Base-by-base conservation (phyloP, 1,140 invertebrate species). In the Mamestra configurata region DNA sequence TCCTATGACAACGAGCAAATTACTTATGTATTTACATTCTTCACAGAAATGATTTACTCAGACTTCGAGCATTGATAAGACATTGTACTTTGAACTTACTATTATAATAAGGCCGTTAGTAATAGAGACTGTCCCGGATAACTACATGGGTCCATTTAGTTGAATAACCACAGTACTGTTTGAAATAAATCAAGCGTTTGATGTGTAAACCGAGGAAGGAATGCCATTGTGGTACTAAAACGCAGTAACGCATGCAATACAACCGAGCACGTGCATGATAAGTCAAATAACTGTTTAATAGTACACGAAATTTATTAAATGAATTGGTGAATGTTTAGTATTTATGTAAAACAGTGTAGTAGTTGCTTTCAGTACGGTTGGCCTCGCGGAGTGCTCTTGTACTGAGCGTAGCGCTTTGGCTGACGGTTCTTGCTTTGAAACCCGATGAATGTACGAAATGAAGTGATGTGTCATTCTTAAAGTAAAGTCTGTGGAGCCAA, bases 141-240 rank as follows among this genome's bases (percentile, higher is more conserved):
- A 11, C 8, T 43, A 43, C 13, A 24, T 43, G 61, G 43, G 40
- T 18, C 6, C 35, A 13, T 66, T 40, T 22, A 13, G 35, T 66
- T 66, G 37, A 35, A 66, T 66, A 66, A 66, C 61, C 37, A 66
- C 37, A 66, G 7, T 43, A 66, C 35, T 66, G 49, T 37, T 31
- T 31, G 6, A 73, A 73, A 37, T 73, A 57, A 57, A 73, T 55
- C 31, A 73, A 24, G 35, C 31, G 35, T 43, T 73, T 73, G 46
- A 27, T 71, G 46, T 53, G 49, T 43, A 55, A 61, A 71, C 64
- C 83, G 51, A 51, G 49, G 71, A 77, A 86, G 81, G 81, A 86
- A 86, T 82, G 51, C 66, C 51, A 80, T 82, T 81, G 79, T 86
- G 80, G 77, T 80, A 85, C 77, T 51, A 75, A 77, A 76, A 84